A percentile compares a stretch with the other conserved stretches of the same genome.
Conservation (phyloP, 2,888 invertebrate genomes). For the Catocala fraxini region DNA sequence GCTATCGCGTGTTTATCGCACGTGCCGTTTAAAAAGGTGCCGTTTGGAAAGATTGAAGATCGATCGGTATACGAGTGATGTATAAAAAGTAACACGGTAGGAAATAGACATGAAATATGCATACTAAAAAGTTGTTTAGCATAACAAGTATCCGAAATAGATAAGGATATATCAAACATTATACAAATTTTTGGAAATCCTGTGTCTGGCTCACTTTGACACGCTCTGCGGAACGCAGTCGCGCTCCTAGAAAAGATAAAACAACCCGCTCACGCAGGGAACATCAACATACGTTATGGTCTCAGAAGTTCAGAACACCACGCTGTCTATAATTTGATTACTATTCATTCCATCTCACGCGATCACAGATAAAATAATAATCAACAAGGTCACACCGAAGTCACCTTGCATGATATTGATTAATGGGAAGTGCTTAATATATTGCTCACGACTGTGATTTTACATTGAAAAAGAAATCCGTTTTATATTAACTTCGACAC, state of each 20-base stretch:
- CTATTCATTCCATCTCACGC: constrained; percentile 58
- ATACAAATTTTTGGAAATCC: constrained; percentile 27
- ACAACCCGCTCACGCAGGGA: constrained; percentile 31
- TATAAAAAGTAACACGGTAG: too few relatives aligned
- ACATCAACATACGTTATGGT: constrained; percentile 47
- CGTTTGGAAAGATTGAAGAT: too few relatives aligned
- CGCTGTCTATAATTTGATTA: constrained; percentile 52
- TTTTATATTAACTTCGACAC: constrained; percentile 62
- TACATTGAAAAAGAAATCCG: constrained; percentile 58
- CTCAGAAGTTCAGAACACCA: constrained; percentile 36
- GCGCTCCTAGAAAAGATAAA: constrained; percentile 18
- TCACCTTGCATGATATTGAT: constrained; percentile 74
- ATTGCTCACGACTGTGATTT: constrained; percentile 62
- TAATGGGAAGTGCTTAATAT: constrained; percentile 68
- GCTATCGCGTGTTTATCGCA: not conserved
- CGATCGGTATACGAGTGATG: too few relatives aligned
- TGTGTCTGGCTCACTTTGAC: constrained; percentile 13
- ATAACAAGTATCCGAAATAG: constrained; percentile 13
- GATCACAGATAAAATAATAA: constrained; percentile 55
- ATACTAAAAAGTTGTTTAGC: constrained; percentile 1
- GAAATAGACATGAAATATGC: too few relatives aligned
- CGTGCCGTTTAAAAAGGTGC: not conserved
- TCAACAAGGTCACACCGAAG: constrained; percentile 62
- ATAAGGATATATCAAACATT: constrained; percentile 19
- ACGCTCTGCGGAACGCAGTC: constrained; percentile 22